Percentiles rank a stretch among this genome's conserved stretches.
Conservation (phyloP, 2,797 vertebrate species). For the Scyliorhinus canicula region DNA sequence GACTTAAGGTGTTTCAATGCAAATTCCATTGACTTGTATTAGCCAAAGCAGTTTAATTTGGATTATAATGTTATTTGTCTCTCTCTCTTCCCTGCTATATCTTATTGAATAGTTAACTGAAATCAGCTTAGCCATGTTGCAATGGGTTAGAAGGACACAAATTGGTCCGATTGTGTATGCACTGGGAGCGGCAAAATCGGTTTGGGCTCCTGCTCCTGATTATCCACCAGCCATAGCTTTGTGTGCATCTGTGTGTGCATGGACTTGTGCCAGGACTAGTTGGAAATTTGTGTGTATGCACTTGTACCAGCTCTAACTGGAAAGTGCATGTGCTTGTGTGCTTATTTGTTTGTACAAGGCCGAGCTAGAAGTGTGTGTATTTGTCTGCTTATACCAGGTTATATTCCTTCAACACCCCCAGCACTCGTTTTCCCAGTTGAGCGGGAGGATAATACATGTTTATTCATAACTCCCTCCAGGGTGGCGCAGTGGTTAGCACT, state of each 20-base stretch:
- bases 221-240: neutral
- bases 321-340: too few relatives aligned
- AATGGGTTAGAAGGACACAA: neutral
- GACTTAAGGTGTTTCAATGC: conserved; percentile 1
- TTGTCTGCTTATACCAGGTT: too few relatives aligned
- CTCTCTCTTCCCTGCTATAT: too few relatives aligned
- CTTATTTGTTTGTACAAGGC: neutral
- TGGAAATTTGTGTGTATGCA: neutral
- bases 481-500: too few relatives aligned
- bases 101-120: neutral
- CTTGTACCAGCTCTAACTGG: neutral
- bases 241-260: neutral
- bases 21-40: neutral
- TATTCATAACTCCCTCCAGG: neutral
- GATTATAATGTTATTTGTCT: neutral
- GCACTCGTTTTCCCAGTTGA: neutral
- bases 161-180: neutral
- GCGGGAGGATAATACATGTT: too few relatives aligned
- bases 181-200: neutral
- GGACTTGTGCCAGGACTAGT: neutral
- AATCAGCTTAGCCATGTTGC: neutral
- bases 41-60: neutral
- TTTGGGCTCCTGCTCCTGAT: neutral
- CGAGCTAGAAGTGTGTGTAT: too few relatives aligned
- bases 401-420: neutral